phyloP scores from a whole-genome alignment of 2,797 vertebrate genomes.

The Odontamblyopus lacepedii region DNA sequence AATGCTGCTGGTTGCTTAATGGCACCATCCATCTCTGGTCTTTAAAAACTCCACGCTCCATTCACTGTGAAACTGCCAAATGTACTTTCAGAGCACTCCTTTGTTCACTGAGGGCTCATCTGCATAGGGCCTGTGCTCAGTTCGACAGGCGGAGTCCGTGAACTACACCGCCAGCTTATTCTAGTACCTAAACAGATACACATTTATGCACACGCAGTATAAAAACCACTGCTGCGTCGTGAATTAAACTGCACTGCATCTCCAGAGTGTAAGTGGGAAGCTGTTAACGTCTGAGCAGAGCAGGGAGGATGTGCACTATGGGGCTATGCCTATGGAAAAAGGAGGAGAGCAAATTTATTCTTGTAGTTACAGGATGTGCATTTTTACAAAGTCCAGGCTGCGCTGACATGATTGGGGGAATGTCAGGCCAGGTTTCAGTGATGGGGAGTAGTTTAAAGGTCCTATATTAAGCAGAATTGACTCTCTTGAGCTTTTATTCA shows the following conservation, averaged over 20 bases:
- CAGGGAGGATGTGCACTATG: background rate
- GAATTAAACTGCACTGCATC: background rate
- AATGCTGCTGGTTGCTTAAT: background rate
- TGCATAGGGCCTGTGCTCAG: background rate
- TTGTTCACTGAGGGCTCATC: background rate
- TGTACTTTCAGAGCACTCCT: background rate
- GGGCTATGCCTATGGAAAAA: background rate
- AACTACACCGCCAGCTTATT: background rate
- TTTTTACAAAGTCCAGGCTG: background rate
- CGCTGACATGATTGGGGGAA: background rate
- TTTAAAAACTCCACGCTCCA: slow-evolving; percentile 3
- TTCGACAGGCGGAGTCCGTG: background rate
- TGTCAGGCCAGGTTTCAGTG: background rate
- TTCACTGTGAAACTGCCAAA: slow-evolving; percentile 2
- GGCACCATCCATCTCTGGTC: slow-evolving; percentile 3
- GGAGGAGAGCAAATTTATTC: background rate
- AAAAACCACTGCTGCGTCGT: background rate
- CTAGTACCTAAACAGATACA: background rate
- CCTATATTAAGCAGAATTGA: no score
- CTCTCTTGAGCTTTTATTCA: no score
- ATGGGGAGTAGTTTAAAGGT: background rate
- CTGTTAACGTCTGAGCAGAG: background rate
- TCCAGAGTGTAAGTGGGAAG: background rate
- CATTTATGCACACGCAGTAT: background rate
- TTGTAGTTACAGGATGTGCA: background rate